Conservation (phyloP, 2,888 invertebrate species). For the Pantelozetes paolii region DNA sequence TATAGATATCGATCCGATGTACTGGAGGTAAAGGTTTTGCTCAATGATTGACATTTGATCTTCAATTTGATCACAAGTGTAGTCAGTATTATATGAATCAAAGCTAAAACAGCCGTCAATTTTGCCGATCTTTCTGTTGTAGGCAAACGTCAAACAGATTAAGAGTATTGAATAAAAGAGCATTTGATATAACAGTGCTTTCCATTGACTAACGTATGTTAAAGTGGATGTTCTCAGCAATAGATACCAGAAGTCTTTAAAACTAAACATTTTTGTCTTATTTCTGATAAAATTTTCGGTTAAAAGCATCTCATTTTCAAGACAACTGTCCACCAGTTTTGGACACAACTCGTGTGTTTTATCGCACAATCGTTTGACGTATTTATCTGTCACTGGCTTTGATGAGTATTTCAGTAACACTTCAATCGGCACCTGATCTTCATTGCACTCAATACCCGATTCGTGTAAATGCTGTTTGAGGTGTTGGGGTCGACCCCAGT, state of each 20-base stretch:
- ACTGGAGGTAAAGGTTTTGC: not conserved
- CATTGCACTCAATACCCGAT: not conserved
- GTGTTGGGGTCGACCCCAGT: not conserved
- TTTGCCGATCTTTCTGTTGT: not conserved
- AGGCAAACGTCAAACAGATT: not conserved
- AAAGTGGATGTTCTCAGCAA: not conserved
- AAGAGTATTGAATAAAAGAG: not conserved
- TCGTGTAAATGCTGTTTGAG: not conserved
- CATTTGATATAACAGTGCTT: not conserved
- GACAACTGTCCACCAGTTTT: not conserved
- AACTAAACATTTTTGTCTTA: not conserved
- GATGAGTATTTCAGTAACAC: not conserved
- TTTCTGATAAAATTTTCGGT: not conserved
- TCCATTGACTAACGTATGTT: not conserved
- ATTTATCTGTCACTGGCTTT: not conserved
- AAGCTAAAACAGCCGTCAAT: not conserved
- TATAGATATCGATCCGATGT: not conserved
- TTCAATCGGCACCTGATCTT: constrained; percentile 1
- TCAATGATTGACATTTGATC: not conserved
- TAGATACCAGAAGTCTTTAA: not conserved
- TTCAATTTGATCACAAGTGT: not conserved
- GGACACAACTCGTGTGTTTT: not conserved
- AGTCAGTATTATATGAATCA: not conserved
- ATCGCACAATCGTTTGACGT: not conserved
- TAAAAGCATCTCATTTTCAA: not conserved